A percentile compares a stretch with the other conserved stretches of the same genome.
Conservation (phyloP, 2,113 vertebrate species). For the Pseudolaguvia tuberculata region DNA sequence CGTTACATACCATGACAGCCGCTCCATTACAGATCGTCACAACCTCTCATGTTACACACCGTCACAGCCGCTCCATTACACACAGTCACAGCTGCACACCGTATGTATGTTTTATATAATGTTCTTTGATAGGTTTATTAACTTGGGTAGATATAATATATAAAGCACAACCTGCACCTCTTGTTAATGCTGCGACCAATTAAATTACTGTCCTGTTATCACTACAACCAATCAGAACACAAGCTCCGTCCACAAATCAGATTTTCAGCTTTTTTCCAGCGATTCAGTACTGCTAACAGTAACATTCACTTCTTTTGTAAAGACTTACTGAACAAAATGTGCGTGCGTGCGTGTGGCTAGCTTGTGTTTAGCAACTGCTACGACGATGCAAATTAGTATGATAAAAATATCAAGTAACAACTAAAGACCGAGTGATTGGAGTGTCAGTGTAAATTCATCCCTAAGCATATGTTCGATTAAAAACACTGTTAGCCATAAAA, state of each 20-base stretch:
- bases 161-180: constrained; percentile 44
- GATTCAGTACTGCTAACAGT: too few relatives aligned
- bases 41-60: too few relatives aligned
- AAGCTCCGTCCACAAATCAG: too few relatives aligned
- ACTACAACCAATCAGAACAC: too few relatives aligned
- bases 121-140: not conserved
- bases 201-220: too few relatives aligned
- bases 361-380: constrained; percentile 24
- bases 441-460: constrained; percentile 32
- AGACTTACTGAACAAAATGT: not conserved
- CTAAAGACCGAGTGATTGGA: constrained; percentile 23
- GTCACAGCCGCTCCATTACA: too few relatives aligned
- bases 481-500: too few relatives aligned
- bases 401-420: constrained; percentile 25
- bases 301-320: not conserved
- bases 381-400: constrained; percentile 15
- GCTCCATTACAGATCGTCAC: too few relatives aligned
- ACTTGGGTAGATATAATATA: not conserved
- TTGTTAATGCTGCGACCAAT: too few relatives aligned
- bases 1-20: too few relatives aligned
- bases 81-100: too few relatives aligned
- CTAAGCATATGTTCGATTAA: not conserved
- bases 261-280: constrained; percentile 39
- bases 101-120: too few relatives aligned
- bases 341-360: constrained; percentile 5